Conservation (phyloP, 2,888 invertebrate genomes). For the Dermolepida albohirtum region DNA sequence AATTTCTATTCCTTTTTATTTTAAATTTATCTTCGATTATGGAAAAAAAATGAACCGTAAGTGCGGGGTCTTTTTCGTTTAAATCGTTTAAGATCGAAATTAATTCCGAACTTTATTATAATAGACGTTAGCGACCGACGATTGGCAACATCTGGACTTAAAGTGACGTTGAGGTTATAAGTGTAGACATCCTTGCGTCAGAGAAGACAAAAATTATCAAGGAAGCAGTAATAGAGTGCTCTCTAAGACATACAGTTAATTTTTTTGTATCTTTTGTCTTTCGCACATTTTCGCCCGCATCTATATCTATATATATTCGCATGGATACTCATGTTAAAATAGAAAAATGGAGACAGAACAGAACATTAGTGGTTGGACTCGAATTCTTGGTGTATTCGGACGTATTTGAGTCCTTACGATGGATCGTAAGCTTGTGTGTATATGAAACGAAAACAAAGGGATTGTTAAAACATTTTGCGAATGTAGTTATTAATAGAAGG, state of each 20-base stretch:
- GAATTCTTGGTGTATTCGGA: constrained; percentile 12
- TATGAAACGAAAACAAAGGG: constrained; percentile 44
- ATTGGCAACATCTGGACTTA: constrained; percentile 50
- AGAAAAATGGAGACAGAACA: constrained; percentile 16
- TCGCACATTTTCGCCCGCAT: neutral
- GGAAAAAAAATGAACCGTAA: too few species aligned
- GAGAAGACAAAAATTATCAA: constrained; percentile 51
- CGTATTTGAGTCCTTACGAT: constrained; percentile 13
- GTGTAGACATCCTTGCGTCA: constrained; percentile 49
- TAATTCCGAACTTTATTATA: constrained; percentile 54
- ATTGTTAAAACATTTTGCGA: constrained; percentile 46
- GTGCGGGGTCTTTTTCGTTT: neutral
- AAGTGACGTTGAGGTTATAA: constrained; percentile 51
- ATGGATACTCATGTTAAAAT: neutral
- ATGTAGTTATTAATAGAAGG: constrained; percentile 46
- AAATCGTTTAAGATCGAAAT: constrained; percentile 50
- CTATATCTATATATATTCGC: constrained; percentile 3
- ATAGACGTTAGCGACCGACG: constrained; percentile 46
- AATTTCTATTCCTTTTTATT: too few species aligned
- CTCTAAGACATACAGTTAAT: neutral
- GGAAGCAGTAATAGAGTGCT: constrained; percentile 50
- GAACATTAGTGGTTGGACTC: constrained; percentile 1
- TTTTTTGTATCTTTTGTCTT: constrained; percentile 15
- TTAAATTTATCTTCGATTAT: too few species aligned
- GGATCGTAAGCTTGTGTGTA: neutral